Base-by-base conservation (phyloP, 1,140 invertebrate genomes). In the Rhyzopertha dominica region DNA sequence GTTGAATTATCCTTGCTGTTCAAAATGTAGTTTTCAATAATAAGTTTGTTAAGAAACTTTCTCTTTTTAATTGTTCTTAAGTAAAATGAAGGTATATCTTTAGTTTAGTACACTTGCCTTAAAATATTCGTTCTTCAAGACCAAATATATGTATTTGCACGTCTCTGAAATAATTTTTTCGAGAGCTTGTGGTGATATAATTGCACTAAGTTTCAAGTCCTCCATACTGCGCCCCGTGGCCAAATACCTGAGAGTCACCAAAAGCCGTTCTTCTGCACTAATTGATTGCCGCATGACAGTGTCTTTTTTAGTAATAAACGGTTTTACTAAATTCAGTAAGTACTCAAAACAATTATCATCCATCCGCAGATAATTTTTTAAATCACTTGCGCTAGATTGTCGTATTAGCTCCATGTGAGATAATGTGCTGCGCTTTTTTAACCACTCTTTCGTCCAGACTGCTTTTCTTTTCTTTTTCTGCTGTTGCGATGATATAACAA, bases 151-250 rank as follows among this genome's bases (percentile, higher is more conserved):
- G 16, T 53, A 47, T 9, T 44, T 16, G 46, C 53, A 57, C 4
- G 54, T 60, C 54, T 63, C 57, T 17, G 55, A 48, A 35, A 58
- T 61, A 24, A 54, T 59, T 48, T 35, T 18, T 12, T 54, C 47
- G 4, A 59, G 41, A 26, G 52, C 54, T 40, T 61, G 52, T 5
- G 54, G 44, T 40, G 58, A 61, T 40, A 61, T 58, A 19, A 53
- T 43, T 25, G 51, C 48, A 25, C 52, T 50, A 59, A 51, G 59
- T 38, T 62, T 62, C 18, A 61, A 23, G 37, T 53, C 38, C 49
- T 62, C 51, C 16, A 43, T 42, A 19, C 31, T 37, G 3, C 37
- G 14, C 18, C 47, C 53, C 19, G 47, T 48, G 16, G 61, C 59
- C 24, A 61, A 30, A 51, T 49, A 62, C 42, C 61, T 14, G 36